phyloP scores from a whole-genome alignment of 2,888 invertebrate genomes.

The Scrobipalpa costella region DNA sequence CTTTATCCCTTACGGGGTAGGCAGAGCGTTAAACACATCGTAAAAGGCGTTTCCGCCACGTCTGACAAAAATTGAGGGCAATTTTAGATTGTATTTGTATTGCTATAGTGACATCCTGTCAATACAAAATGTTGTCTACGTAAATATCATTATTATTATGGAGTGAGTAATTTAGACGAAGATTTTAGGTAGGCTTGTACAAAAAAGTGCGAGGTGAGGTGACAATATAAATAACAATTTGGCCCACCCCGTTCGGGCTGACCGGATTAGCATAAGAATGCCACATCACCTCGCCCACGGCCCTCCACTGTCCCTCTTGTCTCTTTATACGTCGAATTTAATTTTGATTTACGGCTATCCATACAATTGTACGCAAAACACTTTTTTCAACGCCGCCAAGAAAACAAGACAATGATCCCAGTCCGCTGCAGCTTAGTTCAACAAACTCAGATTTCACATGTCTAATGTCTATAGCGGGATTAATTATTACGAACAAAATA shows the following conservation, averaged over 20 bases:
- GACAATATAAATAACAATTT: conserved; percentile 82
- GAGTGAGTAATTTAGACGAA: conserved; percentile 59
- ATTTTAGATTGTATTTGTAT: too few relatives aligned
- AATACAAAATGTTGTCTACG: too few relatives aligned
- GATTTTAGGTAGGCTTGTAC: conserved; percentile 57
- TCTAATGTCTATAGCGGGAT: conserved; percentile 16
- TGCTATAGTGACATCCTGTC: too few relatives aligned
- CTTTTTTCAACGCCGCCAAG: conserved; percentile 49
- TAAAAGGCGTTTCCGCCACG: too few relatives aligned
- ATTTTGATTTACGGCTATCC: conserved; percentile 78
- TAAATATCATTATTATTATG: neutral
- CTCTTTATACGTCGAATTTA: conserved; percentile 78
- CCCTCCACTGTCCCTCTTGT: conserved; percentile 68
- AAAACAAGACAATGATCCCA: conserved; percentile 29
- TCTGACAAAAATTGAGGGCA: too few relatives aligned
- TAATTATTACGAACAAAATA: conserved; percentile 17
- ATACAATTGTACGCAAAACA: conserved; percentile 73
- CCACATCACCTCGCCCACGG: conserved; percentile 75
- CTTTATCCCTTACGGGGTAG: too few relatives aligned
- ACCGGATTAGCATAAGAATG: conserved; percentile 81
- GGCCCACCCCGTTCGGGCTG: conserved; percentile 78
- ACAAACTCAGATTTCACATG: conserved; percentile 20
- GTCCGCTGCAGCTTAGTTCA: conserved; percentile 7
- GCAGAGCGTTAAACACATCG: too few relatives aligned
- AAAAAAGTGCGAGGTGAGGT: conserved; percentile 77